These are phyloP conservation scores for Tetragnatha montana DNA, from an alignment of 2,888 invertebrate genomes.

Conservation along the genomic window DNA sequence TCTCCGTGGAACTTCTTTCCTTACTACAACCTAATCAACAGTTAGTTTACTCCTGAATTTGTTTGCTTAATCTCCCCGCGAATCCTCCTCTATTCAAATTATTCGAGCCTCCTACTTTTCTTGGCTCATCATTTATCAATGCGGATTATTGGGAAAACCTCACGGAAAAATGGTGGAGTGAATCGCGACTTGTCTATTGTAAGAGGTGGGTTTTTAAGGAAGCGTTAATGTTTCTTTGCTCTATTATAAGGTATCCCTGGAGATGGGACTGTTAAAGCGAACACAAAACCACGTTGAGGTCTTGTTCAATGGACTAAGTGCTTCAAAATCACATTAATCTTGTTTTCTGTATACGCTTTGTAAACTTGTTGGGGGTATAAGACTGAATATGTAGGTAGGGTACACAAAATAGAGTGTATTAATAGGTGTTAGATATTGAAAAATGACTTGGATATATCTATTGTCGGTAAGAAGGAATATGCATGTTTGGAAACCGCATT, in stretches of 20 bases:
- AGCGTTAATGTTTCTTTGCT: neutral
- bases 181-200: neutral
- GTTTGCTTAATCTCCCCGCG: neutral
- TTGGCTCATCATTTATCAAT: neutral
- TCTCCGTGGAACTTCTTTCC: neutral
- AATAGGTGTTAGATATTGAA: too few species aligned
- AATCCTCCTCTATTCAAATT: neutral
- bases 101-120: neutral
- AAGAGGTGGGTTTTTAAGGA: neutral
- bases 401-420: too few species aligned
- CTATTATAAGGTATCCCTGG: neutral
- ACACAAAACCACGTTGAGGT: neutral
- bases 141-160: neutral
- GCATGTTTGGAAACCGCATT: too few species aligned
- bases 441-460: too few species aligned
- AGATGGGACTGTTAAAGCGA: neutral
- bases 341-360: neutral
- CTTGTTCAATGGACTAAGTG: neutral
- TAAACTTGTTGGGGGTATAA: too few species aligned
- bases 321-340: neutral
- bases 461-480: too few species aligned
- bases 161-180: neutral
- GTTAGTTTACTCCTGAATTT: neutral
- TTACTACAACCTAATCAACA: neutral
- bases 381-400: too few species aligned